Conservation (phyloP, 2,113 vertebrate species). For the Megaptera novaeangliae region DNA sequence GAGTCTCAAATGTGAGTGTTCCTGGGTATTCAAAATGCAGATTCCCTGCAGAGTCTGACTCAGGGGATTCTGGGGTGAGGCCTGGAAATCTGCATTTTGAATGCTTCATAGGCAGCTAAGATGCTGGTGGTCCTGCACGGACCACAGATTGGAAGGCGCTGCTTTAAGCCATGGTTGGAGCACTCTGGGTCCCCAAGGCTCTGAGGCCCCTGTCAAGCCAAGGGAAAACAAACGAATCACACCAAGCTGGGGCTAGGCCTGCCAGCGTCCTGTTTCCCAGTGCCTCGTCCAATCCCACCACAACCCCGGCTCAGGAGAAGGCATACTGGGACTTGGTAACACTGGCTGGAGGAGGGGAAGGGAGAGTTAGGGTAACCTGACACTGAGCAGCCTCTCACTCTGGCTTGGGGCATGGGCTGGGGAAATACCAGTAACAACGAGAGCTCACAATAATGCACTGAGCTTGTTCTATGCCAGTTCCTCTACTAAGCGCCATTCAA, state of each 20-base stretch:
- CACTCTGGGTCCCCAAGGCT: background rate
- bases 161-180: background rate
- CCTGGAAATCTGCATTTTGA: background rate
- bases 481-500: too few species aligned
- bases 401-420: background rate
- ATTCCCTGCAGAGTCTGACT: too few species aligned
- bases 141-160: background rate
- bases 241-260: background rate
- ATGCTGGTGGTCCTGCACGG: background rate
- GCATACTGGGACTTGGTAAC: background rate
- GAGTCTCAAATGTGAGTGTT: too few species aligned
- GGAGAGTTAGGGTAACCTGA: background rate
- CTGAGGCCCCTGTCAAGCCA: background rate
- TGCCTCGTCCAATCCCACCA: background rate
- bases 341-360: background rate
- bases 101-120: background rate
- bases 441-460: background rate
- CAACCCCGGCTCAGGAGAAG: background rate
- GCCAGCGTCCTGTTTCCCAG: background rate
- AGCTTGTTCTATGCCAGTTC: background rate
- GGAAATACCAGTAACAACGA: background rate
- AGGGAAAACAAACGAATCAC: background rate
- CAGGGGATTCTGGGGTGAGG: too few species aligned
- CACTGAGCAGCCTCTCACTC: background rate
- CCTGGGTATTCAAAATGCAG: too few species aligned